These are phyloP conservation scores for Zaprionus bogoriensis DNA, from an alignment of 2,888 invertebrate species.

Conservation along the genomic window DNA sequence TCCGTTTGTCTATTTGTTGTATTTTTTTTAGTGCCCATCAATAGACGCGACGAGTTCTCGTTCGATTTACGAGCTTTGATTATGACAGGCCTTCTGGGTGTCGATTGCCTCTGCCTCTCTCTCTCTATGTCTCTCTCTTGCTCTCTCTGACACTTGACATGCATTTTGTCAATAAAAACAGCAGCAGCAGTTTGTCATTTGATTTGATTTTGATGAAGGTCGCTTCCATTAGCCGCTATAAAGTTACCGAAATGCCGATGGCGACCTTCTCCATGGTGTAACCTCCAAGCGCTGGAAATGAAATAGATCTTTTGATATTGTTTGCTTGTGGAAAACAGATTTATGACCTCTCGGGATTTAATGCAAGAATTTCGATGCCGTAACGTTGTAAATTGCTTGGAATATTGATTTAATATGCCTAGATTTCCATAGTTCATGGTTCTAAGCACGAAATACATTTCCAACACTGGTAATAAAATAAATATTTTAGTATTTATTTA, in stretches of 20 bases:
- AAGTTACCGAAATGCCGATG: constrained; percentile 31
- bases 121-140: background rate
- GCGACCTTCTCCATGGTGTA: constrained; percentile 32
- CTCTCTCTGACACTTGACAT: constrained; percentile 63
- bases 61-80: constrained; percentile 35
- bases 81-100: constrained; percentile 42
- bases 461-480: no score
- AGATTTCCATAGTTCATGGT: no score
- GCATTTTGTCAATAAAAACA: constrained; percentile 66
- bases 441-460: no score
- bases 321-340: no score
- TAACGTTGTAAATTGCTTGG: no score
- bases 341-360: no score
- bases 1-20: no score
- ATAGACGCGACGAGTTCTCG: constrained; percentile 11
- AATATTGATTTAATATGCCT: no score
- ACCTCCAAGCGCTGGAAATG: background rate
- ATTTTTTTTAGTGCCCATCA: constrained; percentile 9
- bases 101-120: constrained; percentile 50
- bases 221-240: constrained; percentile 51
- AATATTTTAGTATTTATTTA: no score
- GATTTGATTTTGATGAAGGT: constrained; percentile 72
- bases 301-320: background rate
- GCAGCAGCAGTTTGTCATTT: constrained; percentile 50
- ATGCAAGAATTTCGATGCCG: no score